A percentile compares a stretch with the other conserved stretches of the same genome.
Conservation (phyloP, 2,113 vertebrate species). For the Eptesicus fuscus region DNA sequence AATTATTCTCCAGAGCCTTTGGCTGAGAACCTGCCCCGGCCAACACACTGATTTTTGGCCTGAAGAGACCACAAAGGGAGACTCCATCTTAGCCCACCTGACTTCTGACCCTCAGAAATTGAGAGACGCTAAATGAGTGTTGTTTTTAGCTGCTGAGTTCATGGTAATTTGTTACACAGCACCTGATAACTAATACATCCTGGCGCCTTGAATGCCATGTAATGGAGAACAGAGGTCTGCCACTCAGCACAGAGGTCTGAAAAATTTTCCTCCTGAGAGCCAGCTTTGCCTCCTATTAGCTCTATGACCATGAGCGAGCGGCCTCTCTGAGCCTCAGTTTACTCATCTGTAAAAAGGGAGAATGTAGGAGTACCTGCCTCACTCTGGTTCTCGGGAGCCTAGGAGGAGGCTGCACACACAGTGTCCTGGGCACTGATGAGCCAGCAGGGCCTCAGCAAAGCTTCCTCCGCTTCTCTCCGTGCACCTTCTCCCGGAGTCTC, state of each 20-base stretch:
- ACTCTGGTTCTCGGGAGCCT: rapidly evolving
- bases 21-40: not conserved
- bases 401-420: rapidly evolving
- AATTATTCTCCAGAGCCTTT: not conserved
- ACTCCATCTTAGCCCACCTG: not conserved
- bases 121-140: too few relatives aligned
- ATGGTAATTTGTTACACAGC: not conserved
- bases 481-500: not conserved
- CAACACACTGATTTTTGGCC: not conserved
- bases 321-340: not conserved
- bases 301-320: too few relatives aligned
- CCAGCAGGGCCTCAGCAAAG: not conserved
- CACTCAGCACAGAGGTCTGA: not conserved
- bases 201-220: not conserved
- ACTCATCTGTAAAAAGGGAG: not conserved
- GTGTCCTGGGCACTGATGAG: not conserved
- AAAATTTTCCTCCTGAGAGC: not conserved
- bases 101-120: not conserved
- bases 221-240: not conserved
- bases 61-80: not conserved
- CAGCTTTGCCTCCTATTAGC: not conserved
- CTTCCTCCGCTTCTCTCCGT: rapidly evolving
- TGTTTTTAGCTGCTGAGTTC: rapidly evolving
- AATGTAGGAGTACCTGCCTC: rapidly evolving
- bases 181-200: too few relatives aligned